Conservation (phyloP, 2,797 vertebrate species). For the Melopsittacus undulatus region DNA sequence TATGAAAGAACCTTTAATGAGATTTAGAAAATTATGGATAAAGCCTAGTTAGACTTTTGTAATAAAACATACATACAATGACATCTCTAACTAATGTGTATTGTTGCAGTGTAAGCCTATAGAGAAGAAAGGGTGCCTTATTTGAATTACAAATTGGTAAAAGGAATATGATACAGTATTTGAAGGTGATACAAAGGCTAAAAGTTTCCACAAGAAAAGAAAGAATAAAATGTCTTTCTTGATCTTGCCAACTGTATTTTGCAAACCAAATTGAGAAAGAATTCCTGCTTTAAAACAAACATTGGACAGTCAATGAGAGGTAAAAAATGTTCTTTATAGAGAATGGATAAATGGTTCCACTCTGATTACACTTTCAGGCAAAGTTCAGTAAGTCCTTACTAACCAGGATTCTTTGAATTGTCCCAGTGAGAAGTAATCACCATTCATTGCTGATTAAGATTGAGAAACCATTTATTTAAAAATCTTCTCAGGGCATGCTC, state of each 20-base stretch:
- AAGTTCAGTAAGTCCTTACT: neutral
- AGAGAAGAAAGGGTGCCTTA: slow-evolving; percentile 41
- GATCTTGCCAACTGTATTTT: slow-evolving; percentile 49
- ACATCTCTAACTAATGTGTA: slow-evolving; percentile 31
- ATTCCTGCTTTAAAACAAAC: neutral
- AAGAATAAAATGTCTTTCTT: slow-evolving; percentile 41
- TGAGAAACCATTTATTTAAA: neutral
- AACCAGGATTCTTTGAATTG: neutral
- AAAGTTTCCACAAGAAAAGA: slow-evolving; percentile 58
- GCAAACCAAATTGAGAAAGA: neutral
- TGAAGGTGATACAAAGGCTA: slow-evolving; percentile 63
- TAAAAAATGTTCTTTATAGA: neutral
- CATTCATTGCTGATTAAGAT: neutral
- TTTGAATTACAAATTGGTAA: slow-evolving; percentile 69
- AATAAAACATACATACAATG: slow-evolving; percentile 50
- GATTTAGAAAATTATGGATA: slow-evolving; percentile 70
- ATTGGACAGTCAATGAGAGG: neutral
- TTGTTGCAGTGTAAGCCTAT: slow-evolving; percentile 20
- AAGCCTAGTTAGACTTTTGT: slow-evolving; percentile 55
- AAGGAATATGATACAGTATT: slow-evolving; percentile 47
- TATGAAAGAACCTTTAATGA: slow-evolving; percentile 72
- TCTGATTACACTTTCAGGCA: neutral
- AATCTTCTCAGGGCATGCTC: neutral
- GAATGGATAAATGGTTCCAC: neutral
- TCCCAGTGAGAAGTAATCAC: neutral